These are phyloP conservation scores for Mixornis gularis DNA, from an alignment of 2,113 vertebrate genomes.

Conservation along the genomic window DNA sequence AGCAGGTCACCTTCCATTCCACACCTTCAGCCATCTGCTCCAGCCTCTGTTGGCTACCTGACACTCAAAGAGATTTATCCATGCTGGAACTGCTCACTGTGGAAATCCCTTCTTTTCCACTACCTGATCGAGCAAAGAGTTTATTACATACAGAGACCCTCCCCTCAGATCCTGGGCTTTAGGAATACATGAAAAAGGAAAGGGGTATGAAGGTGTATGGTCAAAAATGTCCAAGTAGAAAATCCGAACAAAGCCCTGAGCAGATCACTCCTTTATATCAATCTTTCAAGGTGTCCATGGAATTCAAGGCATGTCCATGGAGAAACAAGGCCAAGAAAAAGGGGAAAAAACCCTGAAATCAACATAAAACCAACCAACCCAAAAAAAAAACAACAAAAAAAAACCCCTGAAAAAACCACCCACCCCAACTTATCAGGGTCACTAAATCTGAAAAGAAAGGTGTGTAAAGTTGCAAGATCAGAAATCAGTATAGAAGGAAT, in stretches of 20 bases:
- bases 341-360: rapidly evolving
- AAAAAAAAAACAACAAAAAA: neutral
- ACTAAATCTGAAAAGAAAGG: neutral
- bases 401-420: neutral
- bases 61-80: neutral
- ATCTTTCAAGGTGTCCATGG: neutral
- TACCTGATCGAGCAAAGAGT: neutral
- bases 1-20: neutral
- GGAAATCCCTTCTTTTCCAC: neutral
- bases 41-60: neutral
- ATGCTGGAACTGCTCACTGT: neutral
- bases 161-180: neutral
- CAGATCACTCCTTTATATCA: neutral
- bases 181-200: neutral
- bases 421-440: neutral
- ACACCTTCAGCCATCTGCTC: neutral
- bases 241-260: neutral
- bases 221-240: neutral
- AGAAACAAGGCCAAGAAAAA: neutral
- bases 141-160: neutral
- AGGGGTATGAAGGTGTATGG: neutral
- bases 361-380: neutral
- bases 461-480: neutral
- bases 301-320: neutral
- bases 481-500: neutral